These are phyloP conservation scores for Argyra leucocephala DNA, from an alignment of 2,888 invertebrate genomes.

Conservation along the genomic window DNA sequence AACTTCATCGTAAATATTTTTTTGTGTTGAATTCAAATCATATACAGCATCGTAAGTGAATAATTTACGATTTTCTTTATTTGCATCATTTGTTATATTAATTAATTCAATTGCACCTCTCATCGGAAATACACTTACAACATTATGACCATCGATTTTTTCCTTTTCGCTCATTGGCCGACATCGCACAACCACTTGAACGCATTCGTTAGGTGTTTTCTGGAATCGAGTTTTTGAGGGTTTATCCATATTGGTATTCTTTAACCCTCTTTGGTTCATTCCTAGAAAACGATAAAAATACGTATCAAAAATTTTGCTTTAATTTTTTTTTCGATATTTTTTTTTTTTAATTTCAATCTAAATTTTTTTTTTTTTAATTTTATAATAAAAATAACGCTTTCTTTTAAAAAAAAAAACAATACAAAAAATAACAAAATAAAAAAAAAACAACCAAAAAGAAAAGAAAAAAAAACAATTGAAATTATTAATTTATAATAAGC, in stretches of 20 bases:
- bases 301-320: constrained; percentile 1
- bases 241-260: neutral
- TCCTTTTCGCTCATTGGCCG: constrained; percentile 90
- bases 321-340: neutral
- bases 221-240: constrained; percentile 13
- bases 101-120: constrained; percentile 84
- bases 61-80: constrained; percentile 70
- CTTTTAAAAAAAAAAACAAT: neutral
- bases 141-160: constrained; percentile 45
- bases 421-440: neutral
- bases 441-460: neutral
- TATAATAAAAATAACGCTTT: neutral
- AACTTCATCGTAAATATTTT: constrained; percentile 90
- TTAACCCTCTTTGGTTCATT: neutral
- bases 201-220: constrained; percentile 61
- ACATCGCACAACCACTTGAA: constrained; percentile 94
- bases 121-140: constrained; percentile 75
- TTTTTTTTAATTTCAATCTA: no score
- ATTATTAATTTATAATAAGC: neutral
- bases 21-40: constrained; percentile 81
- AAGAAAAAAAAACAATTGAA: no score
- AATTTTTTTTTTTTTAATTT: no score
- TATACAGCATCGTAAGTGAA: constrained; percentile 98
- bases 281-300: neutral
- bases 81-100: constrained; percentile 62